These are phyloP conservation scores for Trididemnum nubilum DNA, from an alignment of 23 tunicate species.

Conservation along the genomic window DNA sequence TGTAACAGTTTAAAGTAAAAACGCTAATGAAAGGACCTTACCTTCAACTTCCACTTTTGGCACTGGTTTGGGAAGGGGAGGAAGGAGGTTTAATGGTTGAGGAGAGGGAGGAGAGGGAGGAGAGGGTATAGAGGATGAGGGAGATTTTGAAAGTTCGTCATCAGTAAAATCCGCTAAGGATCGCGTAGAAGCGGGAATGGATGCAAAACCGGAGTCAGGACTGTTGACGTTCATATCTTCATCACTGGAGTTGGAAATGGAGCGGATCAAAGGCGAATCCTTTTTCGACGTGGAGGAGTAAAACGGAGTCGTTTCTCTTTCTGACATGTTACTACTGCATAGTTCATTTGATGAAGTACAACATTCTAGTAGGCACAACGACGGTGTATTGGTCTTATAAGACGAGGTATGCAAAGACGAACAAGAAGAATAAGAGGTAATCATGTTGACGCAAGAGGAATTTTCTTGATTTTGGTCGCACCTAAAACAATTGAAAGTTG, in stretches of 20 bases:
- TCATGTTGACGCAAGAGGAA: background rate
- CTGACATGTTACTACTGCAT: background rate
- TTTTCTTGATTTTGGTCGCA: background rate
- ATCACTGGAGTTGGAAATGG: constrained; percentile 19
- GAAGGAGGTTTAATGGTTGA: background rate
- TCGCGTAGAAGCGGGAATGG: constrained; percentile 39
- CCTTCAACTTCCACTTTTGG: background rate
- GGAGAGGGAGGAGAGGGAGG: background rate
- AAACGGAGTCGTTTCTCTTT: background rate
- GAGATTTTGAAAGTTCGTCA: constrained; percentile 15
- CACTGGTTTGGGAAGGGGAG: background rate
- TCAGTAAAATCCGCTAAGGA: constrained; percentile 27
- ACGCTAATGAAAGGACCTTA: no score
- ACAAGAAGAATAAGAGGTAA: background rate
- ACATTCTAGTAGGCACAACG: background rate
- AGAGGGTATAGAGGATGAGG: background rate
- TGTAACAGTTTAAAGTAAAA: background rate
- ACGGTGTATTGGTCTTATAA: background rate
- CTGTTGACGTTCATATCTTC: constrained; percentile 77
- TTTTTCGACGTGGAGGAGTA: background rate
- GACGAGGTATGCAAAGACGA: background rate
- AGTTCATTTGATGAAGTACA: background rate
- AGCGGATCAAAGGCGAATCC: background rate
- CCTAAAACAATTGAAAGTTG: background rate
- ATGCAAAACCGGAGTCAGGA: constrained; percentile 82